Evolutionary conservation across 2,797 vertebrate genomes (phyloP).

Genomic region (Poecilia velifera): DNA sequence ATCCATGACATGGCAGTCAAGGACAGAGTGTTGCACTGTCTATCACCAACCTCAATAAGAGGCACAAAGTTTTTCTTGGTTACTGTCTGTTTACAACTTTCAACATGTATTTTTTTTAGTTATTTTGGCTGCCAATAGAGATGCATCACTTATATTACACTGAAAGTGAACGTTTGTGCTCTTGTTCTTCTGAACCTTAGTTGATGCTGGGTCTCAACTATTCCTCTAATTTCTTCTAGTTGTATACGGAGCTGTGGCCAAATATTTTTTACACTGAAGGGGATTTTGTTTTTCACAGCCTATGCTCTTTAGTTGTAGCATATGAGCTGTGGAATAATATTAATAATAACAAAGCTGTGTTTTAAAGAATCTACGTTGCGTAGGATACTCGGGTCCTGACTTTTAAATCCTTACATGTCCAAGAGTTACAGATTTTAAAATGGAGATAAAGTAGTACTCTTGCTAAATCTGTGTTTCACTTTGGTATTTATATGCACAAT

Average conservation of each 20-base stretch:
- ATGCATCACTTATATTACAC: neutral
- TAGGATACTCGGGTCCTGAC: too few relatives aligned
- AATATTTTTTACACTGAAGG: neutral
- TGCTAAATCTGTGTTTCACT: neutral
- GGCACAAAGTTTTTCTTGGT: neutral
- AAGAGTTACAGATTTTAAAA: too few relatives aligned
- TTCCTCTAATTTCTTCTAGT: neutral
- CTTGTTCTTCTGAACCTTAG: neutral
- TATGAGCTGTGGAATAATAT: too few relatives aligned
- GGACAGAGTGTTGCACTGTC: slow-evolving; percentile 19
- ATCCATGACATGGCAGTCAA: slow-evolving; percentile 36
- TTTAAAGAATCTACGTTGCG: too few relatives aligned
- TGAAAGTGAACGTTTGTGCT: neutral
- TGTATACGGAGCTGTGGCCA: neutral
- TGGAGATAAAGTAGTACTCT: too few relatives aligned
- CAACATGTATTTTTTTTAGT: neutral
- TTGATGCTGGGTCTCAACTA: neutral
- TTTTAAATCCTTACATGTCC: too few relatives aligned
- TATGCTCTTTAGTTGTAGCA: neutral
- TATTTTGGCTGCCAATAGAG: neutral
- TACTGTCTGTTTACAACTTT: slow-evolving; percentile 1
- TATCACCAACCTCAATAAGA: slow-evolving; percentile 15
- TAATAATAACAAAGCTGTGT: too few relatives aligned
- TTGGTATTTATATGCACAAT: neutral
- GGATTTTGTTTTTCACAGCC: neutral